Conservation (phyloP, 2,797 vertebrate genomes). For the Aplochiton taeniatus region DNA sequence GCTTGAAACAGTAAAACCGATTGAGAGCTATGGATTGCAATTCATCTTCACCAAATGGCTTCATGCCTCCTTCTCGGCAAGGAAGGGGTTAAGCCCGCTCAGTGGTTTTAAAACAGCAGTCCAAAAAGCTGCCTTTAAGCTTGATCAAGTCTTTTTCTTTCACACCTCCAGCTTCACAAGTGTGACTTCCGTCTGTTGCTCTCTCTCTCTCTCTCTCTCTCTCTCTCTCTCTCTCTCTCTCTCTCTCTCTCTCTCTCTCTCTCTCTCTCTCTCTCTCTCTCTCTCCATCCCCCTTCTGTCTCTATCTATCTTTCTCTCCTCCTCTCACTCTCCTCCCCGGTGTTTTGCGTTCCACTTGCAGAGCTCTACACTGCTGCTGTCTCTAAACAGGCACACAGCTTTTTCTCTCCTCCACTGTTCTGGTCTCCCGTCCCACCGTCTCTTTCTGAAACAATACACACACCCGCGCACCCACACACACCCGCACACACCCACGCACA, state of each 20-base stretch:
- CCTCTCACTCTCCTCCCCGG: neutral
- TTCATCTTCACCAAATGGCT: too few species aligned
- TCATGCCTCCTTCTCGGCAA: neutral
- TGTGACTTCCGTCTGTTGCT: constrained; percentile 75
- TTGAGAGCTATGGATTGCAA: too few species aligned
- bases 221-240: constrained; percentile 40
- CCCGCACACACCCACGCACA: too few species aligned
- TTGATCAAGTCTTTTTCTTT: constrained; percentile 69
- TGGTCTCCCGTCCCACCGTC: too few species aligned
- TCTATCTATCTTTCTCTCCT: constrained; percentile 54
- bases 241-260: constrained; percentile 8
- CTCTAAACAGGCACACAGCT: too few species aligned
- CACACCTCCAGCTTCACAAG: constrained; percentile 75
- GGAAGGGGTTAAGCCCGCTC: constrained; percentile 50
- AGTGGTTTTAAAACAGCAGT: constrained; percentile 69
- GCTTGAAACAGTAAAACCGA: too few species aligned
- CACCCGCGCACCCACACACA: too few species aligned
- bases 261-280: neutral
- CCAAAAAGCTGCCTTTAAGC: constrained; percentile 74
- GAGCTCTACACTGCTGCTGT: too few species aligned
- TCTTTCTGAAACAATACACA: too few species aligned
- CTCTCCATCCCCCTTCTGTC: constrained; percentile 48
- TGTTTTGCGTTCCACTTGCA: too few species aligned
- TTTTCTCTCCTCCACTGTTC: too few species aligned
- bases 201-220: constrained; percentile 35